These are phyloP conservation scores for Zaprionus gabonicus DNA, from an alignment of 1,140 invertebrate genomes.

Conservation along the genomic window DNA sequence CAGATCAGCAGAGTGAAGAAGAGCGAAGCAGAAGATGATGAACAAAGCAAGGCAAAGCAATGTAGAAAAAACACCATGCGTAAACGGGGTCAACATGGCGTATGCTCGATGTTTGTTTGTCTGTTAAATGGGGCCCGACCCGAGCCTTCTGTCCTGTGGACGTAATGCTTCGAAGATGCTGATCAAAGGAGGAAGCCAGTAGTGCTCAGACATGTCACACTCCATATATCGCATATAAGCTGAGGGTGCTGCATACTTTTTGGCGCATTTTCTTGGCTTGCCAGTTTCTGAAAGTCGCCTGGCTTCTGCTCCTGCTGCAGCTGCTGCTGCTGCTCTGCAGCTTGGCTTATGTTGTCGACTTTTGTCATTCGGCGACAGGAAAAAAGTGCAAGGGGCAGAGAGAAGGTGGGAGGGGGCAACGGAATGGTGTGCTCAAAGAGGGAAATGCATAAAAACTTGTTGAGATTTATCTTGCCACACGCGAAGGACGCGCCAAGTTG, in stretches of 20 bases:
- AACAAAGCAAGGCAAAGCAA: conserved; percentile 15
- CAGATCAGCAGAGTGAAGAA: conserved; percentile 13
- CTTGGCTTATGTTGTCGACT: conserved; percentile 70
- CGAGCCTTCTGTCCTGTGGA: conserved; percentile 5
- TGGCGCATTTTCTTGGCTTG: conserved; percentile 63
- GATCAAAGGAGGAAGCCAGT: conserved; percentile 60
- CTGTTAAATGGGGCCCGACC: conserved; percentile 34
- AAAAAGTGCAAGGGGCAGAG: conserved; percentile 26
- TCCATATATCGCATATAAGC: conserved; percentile 37
- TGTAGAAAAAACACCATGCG: conserved; percentile 26
- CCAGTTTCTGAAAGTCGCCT: conserved; percentile 52
- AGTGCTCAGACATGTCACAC: conserved; percentile 54
- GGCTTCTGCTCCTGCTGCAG: conserved; percentile 26
- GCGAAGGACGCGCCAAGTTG: conserved; percentile 62
- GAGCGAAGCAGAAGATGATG: neutral
- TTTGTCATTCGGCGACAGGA: conserved; percentile 57
- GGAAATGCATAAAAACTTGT: conserved; percentile 78
- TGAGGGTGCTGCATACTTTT: conserved; percentile 47
- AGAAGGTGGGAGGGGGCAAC: conserved; percentile 6
- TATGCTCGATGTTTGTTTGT: conserved; percentile 50
- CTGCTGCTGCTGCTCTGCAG: conserved; percentile 33
- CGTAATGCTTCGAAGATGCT: conserved; percentile 41
- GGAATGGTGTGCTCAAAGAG: neutral
- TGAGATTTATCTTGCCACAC: conserved; percentile 80
- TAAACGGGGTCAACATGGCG: conserved; percentile 45